Evolutionary conservation across 2,888 invertebrate species (phyloP), one percentile per base, ranked within the genome.

Genomic region (Stegophylla sp.): DNA sequence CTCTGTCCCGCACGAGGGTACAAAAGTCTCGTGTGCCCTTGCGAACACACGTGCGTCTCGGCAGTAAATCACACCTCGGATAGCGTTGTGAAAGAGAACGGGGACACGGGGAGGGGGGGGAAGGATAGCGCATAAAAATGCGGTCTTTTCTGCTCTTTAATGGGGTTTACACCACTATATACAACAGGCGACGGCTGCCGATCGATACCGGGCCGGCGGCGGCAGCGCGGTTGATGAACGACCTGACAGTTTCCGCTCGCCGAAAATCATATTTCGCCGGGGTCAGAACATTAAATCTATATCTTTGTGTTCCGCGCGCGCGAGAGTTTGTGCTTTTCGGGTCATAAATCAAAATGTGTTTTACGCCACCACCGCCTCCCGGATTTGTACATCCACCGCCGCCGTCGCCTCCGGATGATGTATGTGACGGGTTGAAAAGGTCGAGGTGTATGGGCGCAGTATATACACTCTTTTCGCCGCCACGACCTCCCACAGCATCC

Each of bases 211-310:
- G 45, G 17, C 51, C n/a, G 64, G 53, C 64, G 23, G 48, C 17
- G 48, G 64, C 63, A 17, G 63, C 41, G 53, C 9, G 67, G 76
- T 77, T 77, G 76, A 77, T 77, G 76, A 77, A 77, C 76, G 76
- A 77, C 76, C 76, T 67, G 76, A 77, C 76, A 67, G 67, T 77
- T 77, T 77, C 76, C 76, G 76, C 67, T 77, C 28, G 76, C 67
- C 67, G 76, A 77, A 77, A 77, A 77, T 77, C 76, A 77, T 77
- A 77, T 77, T 77, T 77, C 67, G 76, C 76, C 76, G 26, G 76
- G 76, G 67, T 67, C 76, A 67, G 76, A 67, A 56, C 76, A 77
- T 77, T 77, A 77, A 77, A 77, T 77, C 76, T 77, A 67, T 75
- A 77, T 77, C 76, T 77, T 77, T 67, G 51, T 64, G 64, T 41